phyloP scores from a whole-genome alignment of 2,113 vertebrate genomes.

The Chaetorhynchus papuensis region DNA sequence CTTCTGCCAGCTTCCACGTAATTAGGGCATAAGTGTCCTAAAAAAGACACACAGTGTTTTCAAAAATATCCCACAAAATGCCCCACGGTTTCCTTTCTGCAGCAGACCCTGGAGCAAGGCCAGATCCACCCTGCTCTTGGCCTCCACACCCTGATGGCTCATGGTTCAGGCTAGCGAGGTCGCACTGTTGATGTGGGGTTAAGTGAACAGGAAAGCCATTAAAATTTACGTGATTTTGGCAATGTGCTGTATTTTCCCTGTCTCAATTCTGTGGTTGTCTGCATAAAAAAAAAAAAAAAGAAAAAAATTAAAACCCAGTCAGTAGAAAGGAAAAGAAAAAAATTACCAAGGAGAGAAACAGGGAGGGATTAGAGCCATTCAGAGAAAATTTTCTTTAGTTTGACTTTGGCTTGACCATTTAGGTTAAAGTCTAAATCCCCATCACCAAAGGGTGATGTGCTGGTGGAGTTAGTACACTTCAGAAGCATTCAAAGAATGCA shows the following conservation, averaged over 20 bases:
- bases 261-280: neutral
- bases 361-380: neutral
- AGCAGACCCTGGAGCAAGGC: conserved; percentile 2
- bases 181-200: conserved; percentile 38
- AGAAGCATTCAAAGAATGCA: neutral
- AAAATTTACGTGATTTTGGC: conserved; percentile 62
- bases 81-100: conserved; percentile 12
- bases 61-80: conserved; percentile 16
- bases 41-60: neutral
- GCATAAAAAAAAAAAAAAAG: neutral
- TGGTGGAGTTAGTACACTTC: neutral
- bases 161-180: conserved; percentile 46
- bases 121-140: conserved; percentile 52
- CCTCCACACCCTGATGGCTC: conserved; percentile 57
- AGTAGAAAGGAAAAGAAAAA: neutral
- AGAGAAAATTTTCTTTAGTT: neutral
- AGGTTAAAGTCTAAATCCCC: neutral
- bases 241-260: conserved; percentile 40
- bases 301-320: rapidly evolving
- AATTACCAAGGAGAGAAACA: neutral
- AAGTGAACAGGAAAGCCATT: conserved; percentile 68
- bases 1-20: neutral
- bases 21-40: neutral
- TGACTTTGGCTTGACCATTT: neutral
- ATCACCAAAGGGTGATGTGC: neutral